These are phyloP conservation scores for Dasysyrphus tricinctus DNA, from an alignment of 2,888 invertebrate species.

Conservation along the genomic window DNA sequence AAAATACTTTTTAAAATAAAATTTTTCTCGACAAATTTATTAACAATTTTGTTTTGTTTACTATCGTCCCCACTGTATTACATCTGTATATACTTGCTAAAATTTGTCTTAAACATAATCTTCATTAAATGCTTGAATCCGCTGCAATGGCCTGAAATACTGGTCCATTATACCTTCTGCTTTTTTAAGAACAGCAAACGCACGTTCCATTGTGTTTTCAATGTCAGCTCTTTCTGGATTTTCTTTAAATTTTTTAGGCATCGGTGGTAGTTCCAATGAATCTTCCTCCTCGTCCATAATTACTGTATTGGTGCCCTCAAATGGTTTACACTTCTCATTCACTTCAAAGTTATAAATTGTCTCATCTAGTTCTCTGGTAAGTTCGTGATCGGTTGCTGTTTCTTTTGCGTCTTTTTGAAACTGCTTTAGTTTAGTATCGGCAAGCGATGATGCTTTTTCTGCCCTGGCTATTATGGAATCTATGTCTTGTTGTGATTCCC, in stretches of 20 bases:
- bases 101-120: constrained; percentile 39
- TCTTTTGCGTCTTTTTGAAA: constrained; percentile 54
- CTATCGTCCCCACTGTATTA: constrained; percentile 6
- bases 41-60: background rate
- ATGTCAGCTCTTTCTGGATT: constrained; percentile 52
- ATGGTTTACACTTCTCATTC: constrained; percentile 76
- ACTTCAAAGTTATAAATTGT: constrained; percentile 77
- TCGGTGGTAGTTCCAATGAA: constrained; percentile 49
- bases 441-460: constrained; percentile 72
- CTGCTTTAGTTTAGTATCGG: constrained; percentile 69
- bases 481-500: constrained; percentile 40
- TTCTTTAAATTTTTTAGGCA: constrained; percentile 55
- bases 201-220: constrained; percentile 76
- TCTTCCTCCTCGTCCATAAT: constrained; percentile 62
- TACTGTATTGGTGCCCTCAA: constrained; percentile 28
- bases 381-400: constrained; percentile 43
- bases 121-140: background rate
- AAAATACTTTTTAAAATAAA: background rate
- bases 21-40: constrained; percentile 25
- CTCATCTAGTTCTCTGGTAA: constrained; percentile 76
- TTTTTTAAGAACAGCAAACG: constrained; percentile 76
- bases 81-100: background rate
- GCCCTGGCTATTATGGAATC: constrained; percentile 76
- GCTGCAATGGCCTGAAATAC: constrained; percentile 33
- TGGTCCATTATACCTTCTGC: constrained; percentile 77